phyloP scores from a whole-genome alignment of 2,797 vertebrate genomes.

The Cichlasoma orientale region DNA sequence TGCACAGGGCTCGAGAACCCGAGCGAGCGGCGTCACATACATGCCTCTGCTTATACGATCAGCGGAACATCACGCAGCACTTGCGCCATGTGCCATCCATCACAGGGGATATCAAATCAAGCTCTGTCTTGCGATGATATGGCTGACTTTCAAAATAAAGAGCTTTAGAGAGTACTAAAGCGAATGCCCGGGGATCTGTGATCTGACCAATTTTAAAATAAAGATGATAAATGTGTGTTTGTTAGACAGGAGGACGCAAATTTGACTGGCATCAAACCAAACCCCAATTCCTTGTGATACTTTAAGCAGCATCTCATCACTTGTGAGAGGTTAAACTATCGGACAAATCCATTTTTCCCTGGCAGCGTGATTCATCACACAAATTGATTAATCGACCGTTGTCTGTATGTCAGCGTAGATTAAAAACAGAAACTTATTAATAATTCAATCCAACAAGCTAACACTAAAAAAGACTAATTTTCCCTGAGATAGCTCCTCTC shows the following conservation, averaged over 20 bases:
- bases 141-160: constrained; percentile 31
- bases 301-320: constrained; percentile 33
- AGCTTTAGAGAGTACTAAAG: constrained; percentile 5
- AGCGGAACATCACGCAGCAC: constrained; percentile 1
- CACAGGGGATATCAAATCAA: constrained; percentile 35
- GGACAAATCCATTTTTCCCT: constrained; percentile 50
- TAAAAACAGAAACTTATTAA: constrained; percentile 66
- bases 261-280: constrained; percentile 49
- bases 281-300: constrained; percentile 20
- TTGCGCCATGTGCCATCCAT: constrained; percentile 19
- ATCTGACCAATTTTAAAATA: constrained; percentile 35
- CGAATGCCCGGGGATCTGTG: background rate
- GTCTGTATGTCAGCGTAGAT: constrained; percentile 50
- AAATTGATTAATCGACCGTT: constrained; percentile 53
- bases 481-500: constrained; percentile 23
- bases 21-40: constrained; percentile 18
- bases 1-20: constrained; percentile 9
- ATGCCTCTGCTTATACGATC: constrained; percentile 14
- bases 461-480: constrained; percentile 48
- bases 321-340: constrained; percentile 54
- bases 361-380: constrained; percentile 59
- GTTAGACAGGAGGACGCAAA: constrained; percentile 29
- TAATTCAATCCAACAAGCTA: constrained; percentile 58
- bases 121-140: constrained; percentile 20
- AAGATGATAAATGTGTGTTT: constrained; percentile 45